Base-by-base conservation (phyloP, 2,888 invertebrate genomes). In the Mesodorylaimus sp. region DNA sequence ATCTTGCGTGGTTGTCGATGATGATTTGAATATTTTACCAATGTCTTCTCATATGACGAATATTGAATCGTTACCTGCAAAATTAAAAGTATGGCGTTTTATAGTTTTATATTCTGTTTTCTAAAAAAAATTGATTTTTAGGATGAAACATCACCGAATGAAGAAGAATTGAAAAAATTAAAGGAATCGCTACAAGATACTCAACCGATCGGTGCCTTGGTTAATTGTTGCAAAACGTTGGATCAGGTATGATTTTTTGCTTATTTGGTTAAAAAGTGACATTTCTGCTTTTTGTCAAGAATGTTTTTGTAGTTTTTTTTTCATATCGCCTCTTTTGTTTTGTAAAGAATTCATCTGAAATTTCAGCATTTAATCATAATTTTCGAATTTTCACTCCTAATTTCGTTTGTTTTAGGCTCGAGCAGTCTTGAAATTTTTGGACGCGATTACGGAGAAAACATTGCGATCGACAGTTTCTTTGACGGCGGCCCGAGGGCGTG, bases 1-100 rank as follows among this genome's bases (percentile, higher is more conserved):
- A 51, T 77, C 83, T 23, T 89, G 88, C 64, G 71, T 93, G 53
- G 83, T 95, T n/a, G 77, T 97, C 23, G 91, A 97, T 68, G 93
- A 95, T 66, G 79, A 84, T 47, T 74, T 97, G 16, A 80, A 81
- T 32, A 81, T 97, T 2, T 71, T 99, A 41, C 95, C 95, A 0
- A 75, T 95, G 55, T 87, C 91, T 0, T 85, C 87, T 0, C 82
- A 83, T 62, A 83, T 83, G 38, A 76, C 84, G 10, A 80, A 80
- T 62, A 79, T 91, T 42, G 77, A 79, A 56, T 77, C 85, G 0
- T 75, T 83, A 2, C 68, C 69, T 5, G 58, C 66, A 2, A 66
- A 65, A 52, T 57, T 65, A n/a, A n/a, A n/a, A n/a, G n/a, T n/a
- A n/a, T n/a, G n/a, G n/a, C n/a, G n/a, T n/a, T n/a, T n/a, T n/a